Conservation (phyloP, 2,888 invertebrate genomes). For the Caradrina kadenii region DNA sequence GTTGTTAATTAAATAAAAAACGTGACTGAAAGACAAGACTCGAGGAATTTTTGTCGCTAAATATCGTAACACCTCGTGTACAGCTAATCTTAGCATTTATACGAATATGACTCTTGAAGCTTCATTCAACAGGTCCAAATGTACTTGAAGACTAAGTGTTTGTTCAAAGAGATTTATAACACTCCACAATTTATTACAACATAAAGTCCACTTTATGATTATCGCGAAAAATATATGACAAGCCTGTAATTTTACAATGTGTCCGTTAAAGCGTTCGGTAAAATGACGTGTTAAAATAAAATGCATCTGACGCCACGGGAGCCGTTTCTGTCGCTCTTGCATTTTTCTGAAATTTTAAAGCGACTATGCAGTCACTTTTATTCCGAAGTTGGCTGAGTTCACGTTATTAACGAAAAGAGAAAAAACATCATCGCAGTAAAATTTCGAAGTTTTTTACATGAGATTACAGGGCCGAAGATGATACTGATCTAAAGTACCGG, state of each 20-base stretch:
- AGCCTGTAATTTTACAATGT: neutral
- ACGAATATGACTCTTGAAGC: neutral
- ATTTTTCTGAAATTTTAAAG: conserved; percentile 10
- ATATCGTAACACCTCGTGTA: neutral
- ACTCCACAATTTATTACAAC: neutral
- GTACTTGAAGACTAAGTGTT: neutral
- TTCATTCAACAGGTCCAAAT: neutral
- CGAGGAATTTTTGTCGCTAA: neutral
- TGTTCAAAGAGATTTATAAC: neutral
- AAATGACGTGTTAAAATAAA: conserved; percentile 37
- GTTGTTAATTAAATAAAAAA: conserved; percentile 2
- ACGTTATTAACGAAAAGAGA: neutral
- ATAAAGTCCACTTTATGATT: too few species aligned
- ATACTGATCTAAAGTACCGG: neutral
- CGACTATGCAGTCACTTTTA: conserved; percentile 6
- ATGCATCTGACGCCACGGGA: conserved; percentile 29
- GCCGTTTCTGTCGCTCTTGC: conserved; percentile 16
- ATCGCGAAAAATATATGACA: neutral
- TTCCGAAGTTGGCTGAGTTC: neutral
- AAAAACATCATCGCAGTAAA: neutral
- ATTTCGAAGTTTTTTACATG: neutral
- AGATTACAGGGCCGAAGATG: neutral
- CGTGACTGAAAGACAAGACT: neutral
- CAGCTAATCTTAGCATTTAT: neutral
- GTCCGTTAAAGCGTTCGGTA: conserved; percentile 1